phyloP scores from a whole-genome alignment of 2,888 invertebrate species.

The Pycnomerus fuliginosus region DNA sequence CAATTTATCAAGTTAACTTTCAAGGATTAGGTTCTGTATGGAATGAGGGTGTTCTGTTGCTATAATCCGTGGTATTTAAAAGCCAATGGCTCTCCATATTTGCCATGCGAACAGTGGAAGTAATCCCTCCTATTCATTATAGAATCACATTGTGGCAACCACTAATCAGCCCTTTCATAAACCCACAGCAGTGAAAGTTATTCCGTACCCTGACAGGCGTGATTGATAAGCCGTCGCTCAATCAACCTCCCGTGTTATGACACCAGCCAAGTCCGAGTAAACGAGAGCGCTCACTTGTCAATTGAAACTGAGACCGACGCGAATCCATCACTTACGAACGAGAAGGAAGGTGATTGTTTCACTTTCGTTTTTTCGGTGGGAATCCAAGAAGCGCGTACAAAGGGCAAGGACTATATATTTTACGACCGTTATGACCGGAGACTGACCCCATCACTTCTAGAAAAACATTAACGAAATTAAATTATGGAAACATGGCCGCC shows the following conservation, averaged over 20 bases:
- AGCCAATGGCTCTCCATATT: too few species aligned
- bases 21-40: too few species aligned
- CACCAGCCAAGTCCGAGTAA: constrained; percentile 38
- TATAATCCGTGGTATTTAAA: too few species aligned
- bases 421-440: constrained; percentile 9
- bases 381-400: constrained; percentile 10
- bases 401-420: constrained; percentile 16
- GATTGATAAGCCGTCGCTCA: constrained; percentile 35
- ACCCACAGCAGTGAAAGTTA: too few species aligned
- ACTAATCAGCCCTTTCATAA: constrained; percentile 2
- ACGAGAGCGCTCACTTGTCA: constrained; percentile 37
- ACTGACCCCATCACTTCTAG: constrained; percentile 11
- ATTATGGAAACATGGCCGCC: constrained; percentile 5
- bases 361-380: constrained; percentile 13
- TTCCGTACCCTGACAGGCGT: too few species aligned
- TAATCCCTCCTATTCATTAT: constrained; percentile 10
- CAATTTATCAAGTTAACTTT: too few species aligned
- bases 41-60: too few species aligned
- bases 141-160: too few species aligned
- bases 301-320: constrained; percentile 33
- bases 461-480: constrained; percentile 10
- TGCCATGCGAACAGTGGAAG: too few species aligned
- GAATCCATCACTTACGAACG: too few species aligned
- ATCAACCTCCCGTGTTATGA: constrained; percentile 37
- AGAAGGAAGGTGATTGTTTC: constrained; percentile 15